Conservation (phyloP, 2,888 invertebrate species). For the Leistus spinibarbis region DNA sequence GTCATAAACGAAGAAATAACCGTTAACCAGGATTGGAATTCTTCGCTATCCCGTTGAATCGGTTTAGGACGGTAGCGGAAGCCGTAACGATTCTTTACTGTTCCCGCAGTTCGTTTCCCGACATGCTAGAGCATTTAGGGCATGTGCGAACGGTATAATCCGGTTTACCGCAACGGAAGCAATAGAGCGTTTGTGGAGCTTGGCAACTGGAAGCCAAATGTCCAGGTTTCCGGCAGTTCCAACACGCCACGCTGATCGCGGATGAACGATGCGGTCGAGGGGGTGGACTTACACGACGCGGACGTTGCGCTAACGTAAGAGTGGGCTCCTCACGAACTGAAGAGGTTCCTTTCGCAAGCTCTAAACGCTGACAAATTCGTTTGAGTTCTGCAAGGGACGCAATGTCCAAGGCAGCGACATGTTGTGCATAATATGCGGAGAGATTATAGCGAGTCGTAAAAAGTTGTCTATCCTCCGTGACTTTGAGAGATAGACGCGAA, state of each 20-base stretch:
- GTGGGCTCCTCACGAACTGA: too few species aligned
- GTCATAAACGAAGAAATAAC: background rate
- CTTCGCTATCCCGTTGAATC: background rate
- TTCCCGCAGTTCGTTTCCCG: background rate
- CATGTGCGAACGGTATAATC: background rate
- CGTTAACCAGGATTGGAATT: background rate
- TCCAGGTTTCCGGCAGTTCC: background rate
- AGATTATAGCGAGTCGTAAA: too few species aligned
- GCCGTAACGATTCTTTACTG: background rate
- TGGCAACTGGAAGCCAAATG: background rate
- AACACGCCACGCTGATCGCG: background rate
- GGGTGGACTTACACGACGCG: too few species aligned
- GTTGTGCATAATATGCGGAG: too few species aligned
- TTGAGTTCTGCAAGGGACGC: too few species aligned
- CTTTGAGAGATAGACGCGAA: too few species aligned
- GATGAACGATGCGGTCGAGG: background rate
- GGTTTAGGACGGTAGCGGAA: background rate
- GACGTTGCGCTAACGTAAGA: too few species aligned
- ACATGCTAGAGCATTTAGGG: background rate
- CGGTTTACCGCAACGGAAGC: background rate
- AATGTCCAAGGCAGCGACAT: too few species aligned
- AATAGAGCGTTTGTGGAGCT: background rate
- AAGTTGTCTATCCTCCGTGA: too few species aligned
- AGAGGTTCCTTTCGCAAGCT: too few species aligned
- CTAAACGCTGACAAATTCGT: too few species aligned